Evolutionary conservation across 1,140 invertebrate genomes (phyloP).

Genomic region (Philopotamus ludificatus): DNA sequence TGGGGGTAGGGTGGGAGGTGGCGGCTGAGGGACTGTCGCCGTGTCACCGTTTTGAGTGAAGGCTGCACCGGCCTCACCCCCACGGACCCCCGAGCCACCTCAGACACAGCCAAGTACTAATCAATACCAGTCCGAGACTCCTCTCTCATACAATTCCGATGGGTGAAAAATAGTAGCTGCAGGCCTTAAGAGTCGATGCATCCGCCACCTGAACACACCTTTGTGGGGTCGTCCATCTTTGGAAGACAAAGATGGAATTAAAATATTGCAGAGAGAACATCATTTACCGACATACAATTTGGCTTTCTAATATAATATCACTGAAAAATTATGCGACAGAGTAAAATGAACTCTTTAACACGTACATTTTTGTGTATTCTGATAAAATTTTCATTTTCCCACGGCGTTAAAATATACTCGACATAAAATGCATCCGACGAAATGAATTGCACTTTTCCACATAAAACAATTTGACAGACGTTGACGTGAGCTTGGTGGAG

Average conservation of each 20-base stretch:
- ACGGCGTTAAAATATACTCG: neutral
- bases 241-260: too few species aligned
- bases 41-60: conserved; percentile 42
- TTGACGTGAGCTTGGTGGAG: conserved; percentile 22
- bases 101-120: conserved; percentile 40
- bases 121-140: conserved; percentile 38
- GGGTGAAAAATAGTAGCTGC: conserved; percentile 37
- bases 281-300: too few species aligned
- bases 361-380: too few species aligned
- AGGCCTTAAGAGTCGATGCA: neutral
- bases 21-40: conserved; percentile 21
- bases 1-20: conserved; percentile 4
- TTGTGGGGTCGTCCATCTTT: too few species aligned
- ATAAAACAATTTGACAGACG: conserved; percentile 37
- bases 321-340: too few species aligned
- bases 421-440: conserved; percentile 17
- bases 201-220: neutral
- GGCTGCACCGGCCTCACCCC: conserved; percentile 21
- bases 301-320: too few species aligned
- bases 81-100: conserved; percentile 16
- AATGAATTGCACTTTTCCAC: conserved; percentile 25
- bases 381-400: too few species aligned
- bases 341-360: too few species aligned
- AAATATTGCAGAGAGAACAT: too few species aligned
- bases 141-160: conserved; percentile 37